These are phyloP conservation scores for Anisognathus igniventris DNA, from an alignment of 2,797 vertebrate genomes.

Conservation along the genomic window DNA sequence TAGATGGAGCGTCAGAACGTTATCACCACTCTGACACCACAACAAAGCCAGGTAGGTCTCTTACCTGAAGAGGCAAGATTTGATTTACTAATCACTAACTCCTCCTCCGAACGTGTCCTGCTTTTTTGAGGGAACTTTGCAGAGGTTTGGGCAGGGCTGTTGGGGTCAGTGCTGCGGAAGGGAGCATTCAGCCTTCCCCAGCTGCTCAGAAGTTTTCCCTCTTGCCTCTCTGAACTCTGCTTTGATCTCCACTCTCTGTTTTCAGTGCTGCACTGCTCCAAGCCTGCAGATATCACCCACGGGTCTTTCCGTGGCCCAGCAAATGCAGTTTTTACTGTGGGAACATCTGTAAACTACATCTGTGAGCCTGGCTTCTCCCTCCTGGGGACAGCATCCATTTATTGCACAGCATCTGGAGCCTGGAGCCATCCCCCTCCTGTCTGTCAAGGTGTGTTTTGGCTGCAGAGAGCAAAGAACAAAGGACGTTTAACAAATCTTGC, in stretches of 20 bases:
- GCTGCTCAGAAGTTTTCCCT: neutral
- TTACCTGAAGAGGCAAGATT: neutral
- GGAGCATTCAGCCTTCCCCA: accelerated
- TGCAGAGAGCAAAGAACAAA: neutral
- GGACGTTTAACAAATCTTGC: neutral
- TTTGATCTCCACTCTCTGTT: neutral
- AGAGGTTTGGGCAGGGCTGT: neutral
- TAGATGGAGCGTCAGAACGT: neutral
- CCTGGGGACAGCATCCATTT: conserved; percentile 20
- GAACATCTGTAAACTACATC: conserved; percentile 30
- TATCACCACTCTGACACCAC: neutral
- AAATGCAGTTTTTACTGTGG: neutral
- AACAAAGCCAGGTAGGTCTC: neutral
- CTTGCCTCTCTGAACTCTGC: neutral
- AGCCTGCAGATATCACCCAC: conserved; percentile 16
- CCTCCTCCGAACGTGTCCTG: neutral
- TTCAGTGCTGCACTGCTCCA: neutral
- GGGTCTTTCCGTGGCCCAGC: neutral
- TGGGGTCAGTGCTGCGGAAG: neutral
- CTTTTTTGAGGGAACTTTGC: neutral
- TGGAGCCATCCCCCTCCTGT: neutral
- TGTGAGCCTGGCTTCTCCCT: conserved; percentile 50
- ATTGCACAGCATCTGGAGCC: conserved; percentile 18
- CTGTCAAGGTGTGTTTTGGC: neutral
- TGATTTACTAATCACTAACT: neutral